Percentiles rank a stretch among this genome's conserved stretches.
phyloP scores from a whole-genome alignment of 2,113 vertebrate species.

The Hemicordylus capensis region DNA sequence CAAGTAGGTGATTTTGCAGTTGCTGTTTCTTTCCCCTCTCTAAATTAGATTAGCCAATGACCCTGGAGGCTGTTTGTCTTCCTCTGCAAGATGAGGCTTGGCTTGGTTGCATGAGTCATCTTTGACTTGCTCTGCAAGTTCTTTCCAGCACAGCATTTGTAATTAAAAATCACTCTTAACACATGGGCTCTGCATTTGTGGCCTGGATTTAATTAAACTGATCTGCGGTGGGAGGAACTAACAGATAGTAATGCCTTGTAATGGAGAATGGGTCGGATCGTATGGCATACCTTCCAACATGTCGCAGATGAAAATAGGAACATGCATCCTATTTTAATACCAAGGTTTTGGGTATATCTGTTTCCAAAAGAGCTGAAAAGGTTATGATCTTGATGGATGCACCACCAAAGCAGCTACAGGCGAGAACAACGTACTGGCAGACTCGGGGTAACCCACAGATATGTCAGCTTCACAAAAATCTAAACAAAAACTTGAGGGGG shows the following conservation, averaged over 20 bases:
- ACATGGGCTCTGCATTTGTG: not conserved
- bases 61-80: not conserved
- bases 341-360: too few relatives aligned
- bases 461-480: too few relatives aligned
- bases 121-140: not conserved
- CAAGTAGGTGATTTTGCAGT: not conserved
- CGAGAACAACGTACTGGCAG: too few relatives aligned
- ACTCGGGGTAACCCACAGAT: too few relatives aligned
- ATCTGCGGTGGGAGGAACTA: not conserved
- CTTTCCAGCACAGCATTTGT: not conserved
- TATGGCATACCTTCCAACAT: too few relatives aligned
- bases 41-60: not conserved
- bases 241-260: not conserved
- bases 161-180: too few relatives aligned
- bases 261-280: not conserved
- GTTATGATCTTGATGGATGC: too few relatives aligned
- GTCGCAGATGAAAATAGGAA: too few relatives aligned
- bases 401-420: too few relatives aligned
- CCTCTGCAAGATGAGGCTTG: not conserved
- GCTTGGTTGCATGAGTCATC: not conserved
- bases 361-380: too few relatives aligned
- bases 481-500: too few relatives aligned
- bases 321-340: too few relatives aligned
- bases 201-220: not conserved
- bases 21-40: not conserved